These are phyloP conservation scores for Dolichotis patagonum DNA, from an alignment of 2,113 vertebrate species.

Conservation along the genomic window DNA sequence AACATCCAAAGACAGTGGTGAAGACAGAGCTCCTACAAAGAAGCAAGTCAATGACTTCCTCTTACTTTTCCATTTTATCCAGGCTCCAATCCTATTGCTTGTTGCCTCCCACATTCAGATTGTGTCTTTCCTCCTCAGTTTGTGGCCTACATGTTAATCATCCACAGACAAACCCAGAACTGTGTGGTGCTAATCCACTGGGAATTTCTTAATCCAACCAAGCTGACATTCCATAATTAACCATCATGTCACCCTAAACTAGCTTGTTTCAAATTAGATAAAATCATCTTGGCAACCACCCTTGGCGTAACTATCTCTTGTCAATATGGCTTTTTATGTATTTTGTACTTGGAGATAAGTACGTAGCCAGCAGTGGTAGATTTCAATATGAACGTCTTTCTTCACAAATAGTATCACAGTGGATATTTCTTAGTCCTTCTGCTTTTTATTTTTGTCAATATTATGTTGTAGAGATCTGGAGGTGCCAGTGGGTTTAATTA, in stretches of 20 bases:
- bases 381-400: not conserved
- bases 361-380: not conserved
- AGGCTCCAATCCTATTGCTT: not conserved
- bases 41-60: not conserved
- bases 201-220: not conserved
- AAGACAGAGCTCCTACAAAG: not conserved
- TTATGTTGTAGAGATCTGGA: not conserved
- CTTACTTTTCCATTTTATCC: not conserved
- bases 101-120: not conserved
- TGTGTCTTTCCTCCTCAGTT: not conserved
- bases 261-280: not conserved
- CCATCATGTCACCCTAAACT: not conserved
- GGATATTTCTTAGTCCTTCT: not conserved
- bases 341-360: not conserved
- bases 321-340: not conserved
- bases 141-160: not conserved
- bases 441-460: not conserved
- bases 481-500: not conserved
- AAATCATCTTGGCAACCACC: not conserved
- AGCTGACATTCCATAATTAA: not conserved
- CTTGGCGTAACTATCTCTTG: not conserved
- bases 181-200: not conserved
- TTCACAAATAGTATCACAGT: not conserved
- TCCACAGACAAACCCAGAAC: not conserved
- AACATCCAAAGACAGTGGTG: not conserved